Evolutionary conservation across 1,140 invertebrate genomes (phyloP).

Genomic region (Macrotrachela quadricornifera): DNA sequence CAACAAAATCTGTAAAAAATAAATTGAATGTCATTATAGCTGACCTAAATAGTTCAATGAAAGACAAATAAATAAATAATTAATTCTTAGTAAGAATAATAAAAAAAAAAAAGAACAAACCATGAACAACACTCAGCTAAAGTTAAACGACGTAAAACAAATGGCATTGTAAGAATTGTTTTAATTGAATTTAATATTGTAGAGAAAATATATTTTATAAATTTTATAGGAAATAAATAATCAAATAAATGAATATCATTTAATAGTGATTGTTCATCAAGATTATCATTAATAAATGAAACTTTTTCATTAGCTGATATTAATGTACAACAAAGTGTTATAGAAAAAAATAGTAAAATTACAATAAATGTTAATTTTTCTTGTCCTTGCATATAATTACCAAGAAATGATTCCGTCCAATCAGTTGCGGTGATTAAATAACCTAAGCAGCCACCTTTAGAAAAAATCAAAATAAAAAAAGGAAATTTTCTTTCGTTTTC

Average conservation of each 20-base stretch:
- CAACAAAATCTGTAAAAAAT: slow-evolving; percentile 36
- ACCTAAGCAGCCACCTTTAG: slow-evolving; percentile 31
- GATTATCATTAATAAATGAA: neutral
- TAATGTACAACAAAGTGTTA: slow-evolving; percentile 18
- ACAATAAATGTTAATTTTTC: slow-evolving; percentile 23
- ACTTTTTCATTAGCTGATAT: slow-evolving; percentile 14
- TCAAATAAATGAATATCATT: no score
- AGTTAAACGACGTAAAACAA: slow-evolving; percentile 22
- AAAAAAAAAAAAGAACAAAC: no score
- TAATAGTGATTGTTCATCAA: neutral
- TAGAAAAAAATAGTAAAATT: slow-evolving; percentile 19
- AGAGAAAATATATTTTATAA: neutral
- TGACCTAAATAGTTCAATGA: slow-evolving; percentile 15
- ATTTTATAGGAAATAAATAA: no score
- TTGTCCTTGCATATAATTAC: slow-evolving; percentile 20
- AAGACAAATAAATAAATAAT: slow-evolving; percentile 7
- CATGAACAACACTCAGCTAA: slow-evolving; percentile 25
- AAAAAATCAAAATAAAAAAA: slow-evolving; percentile 15
- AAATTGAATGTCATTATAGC: slow-evolving; percentile 33
- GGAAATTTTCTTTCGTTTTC: no score
- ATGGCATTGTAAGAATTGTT: slow-evolving; percentile 20
- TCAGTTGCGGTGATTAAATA: slow-evolving; percentile 33
- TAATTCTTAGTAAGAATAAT: no score
- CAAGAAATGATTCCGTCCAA: slow-evolving; percentile 23
- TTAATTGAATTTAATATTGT: slow-evolving; percentile 6